phyloP scores from a whole-genome alignment of 30 jellyfish, hydroid and myxozoan genomes.

The Catostylus mosaicus region DNA sequence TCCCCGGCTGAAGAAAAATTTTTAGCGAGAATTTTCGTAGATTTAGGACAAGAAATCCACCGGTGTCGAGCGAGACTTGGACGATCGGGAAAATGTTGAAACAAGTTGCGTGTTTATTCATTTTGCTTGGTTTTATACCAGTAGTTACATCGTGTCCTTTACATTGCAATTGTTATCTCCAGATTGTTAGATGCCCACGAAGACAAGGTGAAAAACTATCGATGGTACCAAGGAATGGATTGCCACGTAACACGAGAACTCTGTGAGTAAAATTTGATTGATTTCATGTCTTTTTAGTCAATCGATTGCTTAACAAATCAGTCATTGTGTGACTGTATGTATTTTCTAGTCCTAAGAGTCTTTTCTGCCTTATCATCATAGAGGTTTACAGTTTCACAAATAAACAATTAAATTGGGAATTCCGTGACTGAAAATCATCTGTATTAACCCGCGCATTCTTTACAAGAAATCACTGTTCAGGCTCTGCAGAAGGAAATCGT shows the following conservation, averaged over 20 bases:
- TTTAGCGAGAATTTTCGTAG: background rate
- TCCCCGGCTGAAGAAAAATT: background rate
- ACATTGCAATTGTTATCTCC: constrained; percentile 32
- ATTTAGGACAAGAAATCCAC: background rate
- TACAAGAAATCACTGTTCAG: too few species aligned
- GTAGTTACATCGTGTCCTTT: constrained; percentile 46
- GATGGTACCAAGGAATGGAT: constrained; percentile 40
- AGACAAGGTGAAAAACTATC: constrained; percentile 22
- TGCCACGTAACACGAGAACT: constrained; percentile 30
- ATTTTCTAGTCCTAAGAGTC: too few species aligned
- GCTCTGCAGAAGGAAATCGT: too few species aligned
- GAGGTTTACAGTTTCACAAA: too few species aligned
- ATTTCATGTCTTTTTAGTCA: background rate
- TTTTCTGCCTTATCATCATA: too few species aligned
- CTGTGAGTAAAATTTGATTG: constrained; percentile 25
- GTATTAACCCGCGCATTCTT: too few species aligned
- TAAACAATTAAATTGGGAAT: too few species aligned
- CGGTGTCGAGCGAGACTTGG: background rate
- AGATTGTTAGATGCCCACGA: constrained; percentile 47
- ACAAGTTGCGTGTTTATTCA: constrained; percentile 7
- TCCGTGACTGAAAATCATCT: too few species aligned
- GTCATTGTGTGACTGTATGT: background rate
- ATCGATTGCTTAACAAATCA: background rate
- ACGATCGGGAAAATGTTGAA: constrained; percentile 9
- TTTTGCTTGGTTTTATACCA: constrained; percentile 10